Percentiles rank a stretch among this genome's conserved stretches.
Conservation (phyloP, 2,113 vertebrate genomes). For the Dendropsophus ebraccatus region DNA sequence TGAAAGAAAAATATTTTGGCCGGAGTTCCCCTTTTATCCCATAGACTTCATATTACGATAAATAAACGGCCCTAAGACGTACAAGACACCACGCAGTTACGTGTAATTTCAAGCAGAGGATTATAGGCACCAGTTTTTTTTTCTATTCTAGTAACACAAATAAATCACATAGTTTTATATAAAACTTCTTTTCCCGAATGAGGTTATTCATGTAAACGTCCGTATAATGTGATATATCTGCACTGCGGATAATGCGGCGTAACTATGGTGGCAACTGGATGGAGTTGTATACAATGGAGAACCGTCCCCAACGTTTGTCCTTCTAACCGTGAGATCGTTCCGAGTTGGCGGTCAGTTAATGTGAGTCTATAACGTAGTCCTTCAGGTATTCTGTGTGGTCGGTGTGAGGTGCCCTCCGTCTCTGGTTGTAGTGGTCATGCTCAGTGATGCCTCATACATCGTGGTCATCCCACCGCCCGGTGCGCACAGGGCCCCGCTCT, state of each 20-base stretch:
- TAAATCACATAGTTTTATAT: neutral
- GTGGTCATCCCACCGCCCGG: neutral
- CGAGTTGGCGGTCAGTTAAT: neutral
- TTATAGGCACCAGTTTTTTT: neutral
- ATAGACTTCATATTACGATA: neutral
- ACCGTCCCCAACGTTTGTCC: neutral
- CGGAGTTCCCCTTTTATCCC: too few relatives aligned
- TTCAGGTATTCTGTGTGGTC: neutral
- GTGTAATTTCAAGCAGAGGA: neutral
- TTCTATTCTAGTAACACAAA: slow-evolving; percentile 15
- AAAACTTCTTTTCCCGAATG: neutral
- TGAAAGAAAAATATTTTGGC: too few relatives aligned
- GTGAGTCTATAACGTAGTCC: neutral
- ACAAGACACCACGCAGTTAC: neutral
- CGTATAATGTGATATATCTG: neutral
- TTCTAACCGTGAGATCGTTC: neutral
- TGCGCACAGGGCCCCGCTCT: neutral
- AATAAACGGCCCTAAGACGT: neutral
- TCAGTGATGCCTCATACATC: neutral
- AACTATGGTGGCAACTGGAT: neutral
- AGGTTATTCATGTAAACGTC: neutral
- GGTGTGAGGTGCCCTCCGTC: neutral
- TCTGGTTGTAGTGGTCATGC: neutral
- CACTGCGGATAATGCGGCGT: neutral
- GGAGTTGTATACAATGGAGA: neutral